Percentiles rank a stretch among this genome's conserved stretches.
These are phyloP conservation scores for Aspiorhynchus laticeps DNA, from an alignment of 2,113 vertebrate genomes.

Conservation along the genomic window DNA sequence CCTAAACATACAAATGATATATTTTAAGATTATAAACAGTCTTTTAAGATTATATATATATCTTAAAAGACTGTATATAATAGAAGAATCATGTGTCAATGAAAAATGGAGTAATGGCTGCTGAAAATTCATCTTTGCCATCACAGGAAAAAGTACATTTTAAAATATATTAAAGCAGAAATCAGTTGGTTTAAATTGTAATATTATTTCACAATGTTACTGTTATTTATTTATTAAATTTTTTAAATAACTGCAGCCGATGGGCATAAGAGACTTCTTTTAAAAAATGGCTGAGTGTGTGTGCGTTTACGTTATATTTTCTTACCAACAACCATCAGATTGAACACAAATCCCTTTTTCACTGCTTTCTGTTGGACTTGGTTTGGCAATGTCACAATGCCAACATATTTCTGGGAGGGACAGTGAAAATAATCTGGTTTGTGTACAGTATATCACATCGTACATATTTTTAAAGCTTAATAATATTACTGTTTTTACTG, in stretches of 20 bases:
- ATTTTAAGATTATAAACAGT: neutral
- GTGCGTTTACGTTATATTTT: neutral
- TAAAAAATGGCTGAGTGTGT: neutral
- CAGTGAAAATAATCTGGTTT: neutral
- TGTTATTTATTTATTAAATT: neutral
- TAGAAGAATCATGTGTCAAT: neutral
- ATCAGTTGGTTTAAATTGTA: neutral
- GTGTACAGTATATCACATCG: neutral
- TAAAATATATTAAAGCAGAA: neutral
- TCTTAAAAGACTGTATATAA: too few relatives aligned
- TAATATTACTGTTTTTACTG: neutral
- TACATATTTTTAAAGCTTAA: neutral
- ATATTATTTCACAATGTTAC: neutral
- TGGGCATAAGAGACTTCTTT: neutral
- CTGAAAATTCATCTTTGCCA: neutral
- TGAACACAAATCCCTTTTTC: constrained; percentile 96
- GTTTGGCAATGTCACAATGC: constrained; percentile 82
- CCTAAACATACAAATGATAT: constrained; percentile 70
- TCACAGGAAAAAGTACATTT: neutral
- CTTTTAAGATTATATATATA: too few relatives aligned
- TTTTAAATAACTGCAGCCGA: neutral
- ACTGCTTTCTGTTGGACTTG: constrained; percentile 92
- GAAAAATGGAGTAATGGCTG: neutral
- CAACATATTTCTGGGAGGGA: constrained; percentile 74
- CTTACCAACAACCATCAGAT: constrained; percentile 93